Percentiles rank a stretch among this genome's conserved stretches.
These are phyloP conservation scores for Sebastes wilsoni DNA, from an alignment of 2,797 vertebrate genomes.

Conservation along the genomic window DNA sequence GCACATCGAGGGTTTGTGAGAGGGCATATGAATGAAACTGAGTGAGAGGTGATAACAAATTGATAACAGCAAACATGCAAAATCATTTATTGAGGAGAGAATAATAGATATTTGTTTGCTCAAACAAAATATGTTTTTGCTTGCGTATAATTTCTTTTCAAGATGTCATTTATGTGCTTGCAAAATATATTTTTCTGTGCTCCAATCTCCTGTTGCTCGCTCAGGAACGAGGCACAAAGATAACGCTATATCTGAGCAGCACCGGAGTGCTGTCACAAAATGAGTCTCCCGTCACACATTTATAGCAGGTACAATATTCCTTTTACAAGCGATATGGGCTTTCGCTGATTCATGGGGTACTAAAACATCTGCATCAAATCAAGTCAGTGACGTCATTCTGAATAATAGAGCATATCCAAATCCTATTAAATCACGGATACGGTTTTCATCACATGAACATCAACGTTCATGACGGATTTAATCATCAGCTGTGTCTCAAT, in stretches of 20 bases:
- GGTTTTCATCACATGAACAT: not conserved
- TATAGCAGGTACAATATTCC: constrained; percentile 37
- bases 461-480: constrained; percentile 3
- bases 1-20: not conserved
- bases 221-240: not conserved
- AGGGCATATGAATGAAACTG: not conserved
- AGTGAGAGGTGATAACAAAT: not conserved
- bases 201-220: not conserved
- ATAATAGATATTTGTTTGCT: not conserved
- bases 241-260: not conserved
- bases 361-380: constrained; percentile 31
- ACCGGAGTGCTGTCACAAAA: constrained; percentile 16
- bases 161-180: not conserved
- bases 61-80: not conserved
- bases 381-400: constrained; percentile 14
- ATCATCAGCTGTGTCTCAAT: constrained; percentile 10
- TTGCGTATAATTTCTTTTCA: not conserved
- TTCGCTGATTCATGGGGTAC: constrained; percentile 34
- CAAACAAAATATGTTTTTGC: not conserved
- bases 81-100: not conserved
- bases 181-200: not conserved
- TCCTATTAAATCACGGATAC: constrained; percentile 17
- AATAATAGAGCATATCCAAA: constrained; percentile 11
- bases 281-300: constrained; percentile 43
- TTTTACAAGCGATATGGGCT: constrained; percentile 39